These are phyloP conservation scores for Odocoileus hemionus DNA, from an alignment of 2,113 vertebrate genomes.

Conservation along the genomic window DNA sequence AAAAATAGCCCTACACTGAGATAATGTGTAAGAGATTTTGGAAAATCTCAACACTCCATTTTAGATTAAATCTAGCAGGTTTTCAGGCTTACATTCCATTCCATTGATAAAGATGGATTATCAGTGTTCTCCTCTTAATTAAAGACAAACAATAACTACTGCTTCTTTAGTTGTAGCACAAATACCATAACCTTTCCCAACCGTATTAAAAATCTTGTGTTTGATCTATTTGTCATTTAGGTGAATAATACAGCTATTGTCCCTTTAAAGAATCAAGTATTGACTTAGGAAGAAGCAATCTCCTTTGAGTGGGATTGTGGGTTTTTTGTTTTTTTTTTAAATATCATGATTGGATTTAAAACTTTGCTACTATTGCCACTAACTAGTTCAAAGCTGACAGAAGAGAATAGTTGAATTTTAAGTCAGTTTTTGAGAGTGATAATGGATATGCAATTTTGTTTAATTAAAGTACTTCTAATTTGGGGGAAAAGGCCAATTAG, in stretches of 20 bases:
- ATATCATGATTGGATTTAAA: conserved; percentile 32
- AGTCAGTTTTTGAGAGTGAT: conserved; percentile 37
- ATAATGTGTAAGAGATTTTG: conserved; percentile 78
- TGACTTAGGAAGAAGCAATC: conserved; percentile 54
- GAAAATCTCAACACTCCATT: conserved; percentile 80
- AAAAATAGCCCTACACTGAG: conserved; percentile 76
- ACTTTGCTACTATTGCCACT: conserved; percentile 1
- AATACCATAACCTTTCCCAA: conserved; percentile 55
- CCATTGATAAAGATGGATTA: conserved; percentile 72
- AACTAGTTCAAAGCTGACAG: conserved; percentile 32
- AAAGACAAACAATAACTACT: conserved; percentile 74
- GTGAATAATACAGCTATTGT: conserved; percentile 57
- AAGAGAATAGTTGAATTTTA: conserved; percentile 14
- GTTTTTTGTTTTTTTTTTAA: background rate
- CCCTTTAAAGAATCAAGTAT: conserved; percentile 53
- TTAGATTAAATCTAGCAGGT: conserved; percentile 81
- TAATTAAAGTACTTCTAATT: conserved; percentile 59
- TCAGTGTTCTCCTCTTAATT: conserved; percentile 76
- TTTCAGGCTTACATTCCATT: conserved; percentile 67
- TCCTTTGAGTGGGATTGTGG: background rate
- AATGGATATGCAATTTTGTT: conserved; percentile 44
- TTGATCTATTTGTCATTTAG: conserved; percentile 52
- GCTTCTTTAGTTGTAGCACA: conserved; percentile 58
- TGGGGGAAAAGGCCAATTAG: conserved; percentile 30
- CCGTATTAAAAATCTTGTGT: conserved; percentile 47